Evolutionary conservation across 2,797 vertebrate species (phyloP), one percentile per base, ranked within the genome.

Genomic region (Diceros bicornis): DNA sequence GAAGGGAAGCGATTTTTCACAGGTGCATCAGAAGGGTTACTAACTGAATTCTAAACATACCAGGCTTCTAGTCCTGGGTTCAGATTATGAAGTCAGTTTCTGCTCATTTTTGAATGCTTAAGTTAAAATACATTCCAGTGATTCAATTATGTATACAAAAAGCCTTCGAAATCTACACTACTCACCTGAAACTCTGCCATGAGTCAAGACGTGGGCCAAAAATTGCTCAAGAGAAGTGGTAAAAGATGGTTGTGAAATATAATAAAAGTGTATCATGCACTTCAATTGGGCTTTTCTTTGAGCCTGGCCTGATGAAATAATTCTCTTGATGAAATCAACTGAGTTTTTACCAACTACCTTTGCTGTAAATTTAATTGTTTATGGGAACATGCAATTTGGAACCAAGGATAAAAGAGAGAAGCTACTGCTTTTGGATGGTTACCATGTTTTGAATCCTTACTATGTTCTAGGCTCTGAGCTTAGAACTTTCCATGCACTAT

Each of bases 151-250:
- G 4, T 52, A 71, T 32, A 68, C 59, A n/a, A 59, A 86, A 90
- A 88, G 61, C 41, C 50, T 93, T 96, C 44, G 29, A 84, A 72
- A 91, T 20, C 59, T 41, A 97, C 21, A 95, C 25, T 92, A 72
- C 66, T 93, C 34, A 41, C 41, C 59, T 96, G 69, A 72, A 87
- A 93, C 71, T 91, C 91, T 79, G 72, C 89, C 55, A 64, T 14
- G 34, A 2, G 4, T 84, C 64, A 68, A 61, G 78, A 82, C 29
- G 62, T 77, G 55, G 77, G 74, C 16, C 79, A 97, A 94, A 95
- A 91, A 77, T 55, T 89, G 41, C 91, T 96, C 55, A 92, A 52
- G 89, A 93, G 47, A 91, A 88, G 50, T 84, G 82, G 84, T 55
- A 81, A 81, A 89, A 87, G 83, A 92, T 12, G 59, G 62, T 57